These are phyloP conservation scores for Xestia rhomboidea DNA, from an alignment of 2,888 invertebrate genomes.

Conservation along the genomic window DNA sequence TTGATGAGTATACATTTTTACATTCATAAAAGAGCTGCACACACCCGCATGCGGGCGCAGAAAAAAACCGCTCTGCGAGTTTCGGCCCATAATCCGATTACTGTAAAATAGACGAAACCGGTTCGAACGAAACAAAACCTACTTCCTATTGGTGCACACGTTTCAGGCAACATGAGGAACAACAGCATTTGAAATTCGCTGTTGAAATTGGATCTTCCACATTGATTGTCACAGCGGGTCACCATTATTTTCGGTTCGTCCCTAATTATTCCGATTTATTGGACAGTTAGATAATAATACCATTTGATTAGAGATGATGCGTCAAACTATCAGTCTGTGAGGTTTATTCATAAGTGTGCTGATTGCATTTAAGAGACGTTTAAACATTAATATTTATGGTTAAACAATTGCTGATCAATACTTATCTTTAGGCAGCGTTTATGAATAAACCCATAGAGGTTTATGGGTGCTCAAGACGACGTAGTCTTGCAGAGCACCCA, in stretches of 20 bases:
- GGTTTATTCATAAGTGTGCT: background rate
- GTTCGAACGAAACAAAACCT: slow-evolving; percentile 39
- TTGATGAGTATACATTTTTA: background rate
- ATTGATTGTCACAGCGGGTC: slow-evolving; percentile 23
- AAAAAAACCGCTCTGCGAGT: slow-evolving; percentile 17
- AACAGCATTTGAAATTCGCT: slow-evolving; percentile 45
- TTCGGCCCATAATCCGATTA: slow-evolving; percentile 45
- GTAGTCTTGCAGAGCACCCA: background rate
- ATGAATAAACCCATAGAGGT: background rate
- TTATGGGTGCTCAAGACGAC: background rate
- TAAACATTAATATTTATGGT: background rate
- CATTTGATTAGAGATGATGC: background rate
- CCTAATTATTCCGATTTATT: slow-evolving; percentile 31
- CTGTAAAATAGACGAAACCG: slow-evolving; percentile 28
- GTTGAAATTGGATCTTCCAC: slow-evolving; percentile 40
- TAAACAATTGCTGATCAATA: background rate
- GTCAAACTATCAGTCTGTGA: background rate
- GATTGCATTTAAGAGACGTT: background rate
- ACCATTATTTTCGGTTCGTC: slow-evolving; percentile 29
- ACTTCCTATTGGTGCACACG: slow-evolving; percentile 39
- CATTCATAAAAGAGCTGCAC: slow-evolving; percentile 8
- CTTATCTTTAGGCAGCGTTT: background rate
- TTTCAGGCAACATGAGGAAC: slow-evolving; percentile 34
- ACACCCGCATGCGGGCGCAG: slow-evolving; percentile 25
- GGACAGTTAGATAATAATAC: background rate